These are phyloP conservation scores for Brenthis daphne DNA, from an alignment of 2,888 invertebrate genomes.

Conservation along the genomic window DNA sequence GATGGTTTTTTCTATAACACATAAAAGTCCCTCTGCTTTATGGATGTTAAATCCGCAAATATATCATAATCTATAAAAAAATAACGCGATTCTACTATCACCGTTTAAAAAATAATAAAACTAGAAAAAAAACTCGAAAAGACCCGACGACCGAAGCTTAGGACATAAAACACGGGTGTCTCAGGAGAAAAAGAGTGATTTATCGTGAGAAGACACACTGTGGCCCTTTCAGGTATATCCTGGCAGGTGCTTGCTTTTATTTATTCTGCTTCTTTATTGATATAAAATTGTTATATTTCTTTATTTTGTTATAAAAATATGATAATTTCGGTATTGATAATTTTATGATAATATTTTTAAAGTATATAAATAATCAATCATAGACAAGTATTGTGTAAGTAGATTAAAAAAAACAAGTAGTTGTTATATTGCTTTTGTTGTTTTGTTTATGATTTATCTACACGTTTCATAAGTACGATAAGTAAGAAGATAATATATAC, in stretches of 20 bases:
- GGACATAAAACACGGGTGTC: conserved; percentile 68
- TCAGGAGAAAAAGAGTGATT: conserved; percentile 67
- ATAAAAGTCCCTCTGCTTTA: background rate
- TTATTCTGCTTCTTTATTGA: conserved; percentile 41
- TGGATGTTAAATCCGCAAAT: background rate
- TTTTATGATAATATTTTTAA: too few species aligned
- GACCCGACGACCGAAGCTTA: conserved; percentile 51
- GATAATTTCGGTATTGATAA: too few species aligned
- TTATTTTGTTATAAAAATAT: conserved; percentile 3
- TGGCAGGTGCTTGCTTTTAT: conserved; percentile 54
- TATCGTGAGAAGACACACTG: conserved; percentile 76
- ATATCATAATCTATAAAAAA: background rate
- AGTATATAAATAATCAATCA: too few species aligned
- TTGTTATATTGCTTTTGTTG: too few species aligned
- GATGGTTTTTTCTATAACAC: too few species aligned
- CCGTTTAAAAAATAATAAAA: conserved; percentile 35
- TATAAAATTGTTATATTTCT: conserved; percentile 3
- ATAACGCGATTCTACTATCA: conserved; percentile 19
- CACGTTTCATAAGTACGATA: too few species aligned
- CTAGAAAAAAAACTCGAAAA: conserved; percentile 43
- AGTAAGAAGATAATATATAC: too few species aligned
- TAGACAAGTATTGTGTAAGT: too few species aligned
- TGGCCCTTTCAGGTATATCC: conserved; percentile 53
- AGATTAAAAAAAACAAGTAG: too few species aligned
- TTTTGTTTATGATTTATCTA: too few species aligned